Base-by-base conservation (phyloP, 2,888 invertebrate genomes). In the Parnassius mnemosyne region DNA sequence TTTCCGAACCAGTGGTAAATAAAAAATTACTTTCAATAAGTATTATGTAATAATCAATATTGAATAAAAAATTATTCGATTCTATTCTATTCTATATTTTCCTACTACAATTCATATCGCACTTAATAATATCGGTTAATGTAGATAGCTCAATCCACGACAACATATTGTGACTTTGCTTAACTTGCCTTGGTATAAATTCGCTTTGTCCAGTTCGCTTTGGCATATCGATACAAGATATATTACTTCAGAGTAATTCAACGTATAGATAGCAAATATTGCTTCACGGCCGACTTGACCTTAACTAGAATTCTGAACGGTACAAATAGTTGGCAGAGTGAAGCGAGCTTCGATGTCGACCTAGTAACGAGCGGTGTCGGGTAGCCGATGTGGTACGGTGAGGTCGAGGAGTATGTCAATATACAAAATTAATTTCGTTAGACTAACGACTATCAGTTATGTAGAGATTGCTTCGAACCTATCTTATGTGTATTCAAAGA, bases 261-360 rank as follows among this genome's bases (percentile, higher is more conserved):
- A 43, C 63, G 49, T 41, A 47, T 49, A 60, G 58, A 64, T 60
- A 64, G 63, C 59, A 59, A 66, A 69, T 67, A 68, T 69, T 66
- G 68, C 72, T 75, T 75, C 71, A 67, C 71, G 71, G 73, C 73
- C 66, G 74, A 63, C 60, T 63, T 69, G 85, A 84, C 83, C 79
- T 76, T 80, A 83, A 79, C 80, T 78, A 80, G 74, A 68, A 75
- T 76, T 71, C 74, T 85, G 85, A 87, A 85, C 84, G 85, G 83
- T 87, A 87, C 87, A 88, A 88, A 88, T 87, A 81, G 84, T 78
- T 74, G 68, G 79, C 72, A 77, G 77, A 77, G 76, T 79, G 77
- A 78, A 67, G 73, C 75, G 72, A 77, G 77, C 80, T 77, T 81
- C 78, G 76, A 75, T 76, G 79, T 78, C 82, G 86, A 81, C 85